These are phyloP conservation scores for Bombus impatiens DNA, from an alignment of 1,140 invertebrate genomes.

Conservation along the genomic window DNA sequence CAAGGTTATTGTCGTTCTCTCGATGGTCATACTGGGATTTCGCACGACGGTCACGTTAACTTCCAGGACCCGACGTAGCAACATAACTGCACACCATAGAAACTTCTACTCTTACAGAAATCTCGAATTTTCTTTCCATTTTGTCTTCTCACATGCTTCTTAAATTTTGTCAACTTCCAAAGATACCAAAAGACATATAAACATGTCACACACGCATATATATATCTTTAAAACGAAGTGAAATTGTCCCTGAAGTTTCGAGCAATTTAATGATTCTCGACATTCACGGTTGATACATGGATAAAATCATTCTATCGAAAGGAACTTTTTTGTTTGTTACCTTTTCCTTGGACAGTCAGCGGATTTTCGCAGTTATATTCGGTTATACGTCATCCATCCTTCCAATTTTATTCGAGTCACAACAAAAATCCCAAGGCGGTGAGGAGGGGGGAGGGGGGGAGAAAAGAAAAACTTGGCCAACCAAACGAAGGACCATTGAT, in stretches of 20 bases:
- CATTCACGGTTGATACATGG: too few species aligned
- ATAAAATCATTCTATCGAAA: background rate
- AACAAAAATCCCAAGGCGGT: background rate
- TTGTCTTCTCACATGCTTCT: too few species aligned
- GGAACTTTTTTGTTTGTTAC: background rate
- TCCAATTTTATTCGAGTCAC: background rate
- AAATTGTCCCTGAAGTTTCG: background rate
- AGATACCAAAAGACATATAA: too few species aligned
- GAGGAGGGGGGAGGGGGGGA: too few species aligned
- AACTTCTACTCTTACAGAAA: background rate
- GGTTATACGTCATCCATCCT: background rate
- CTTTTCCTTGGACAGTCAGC: background rate
- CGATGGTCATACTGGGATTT: conserved; percentile 61
- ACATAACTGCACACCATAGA: conserved; percentile 13
- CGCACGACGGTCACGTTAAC: conserved; percentile 58
- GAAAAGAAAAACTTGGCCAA: background rate
- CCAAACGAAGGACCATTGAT: conserved; percentile 23
- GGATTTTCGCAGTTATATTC: conserved; percentile 1
- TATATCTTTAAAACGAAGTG: background rate
- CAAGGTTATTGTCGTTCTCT: conserved; percentile 53
- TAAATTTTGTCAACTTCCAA: background rate
- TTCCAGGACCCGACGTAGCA: conserved; percentile 26
- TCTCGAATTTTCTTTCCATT: background rate
- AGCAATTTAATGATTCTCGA: background rate
- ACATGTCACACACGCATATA: too few species aligned